phyloP scores from a whole-genome alignment of 2,888 invertebrate species.

The Platycheirus rosarum region DNA sequence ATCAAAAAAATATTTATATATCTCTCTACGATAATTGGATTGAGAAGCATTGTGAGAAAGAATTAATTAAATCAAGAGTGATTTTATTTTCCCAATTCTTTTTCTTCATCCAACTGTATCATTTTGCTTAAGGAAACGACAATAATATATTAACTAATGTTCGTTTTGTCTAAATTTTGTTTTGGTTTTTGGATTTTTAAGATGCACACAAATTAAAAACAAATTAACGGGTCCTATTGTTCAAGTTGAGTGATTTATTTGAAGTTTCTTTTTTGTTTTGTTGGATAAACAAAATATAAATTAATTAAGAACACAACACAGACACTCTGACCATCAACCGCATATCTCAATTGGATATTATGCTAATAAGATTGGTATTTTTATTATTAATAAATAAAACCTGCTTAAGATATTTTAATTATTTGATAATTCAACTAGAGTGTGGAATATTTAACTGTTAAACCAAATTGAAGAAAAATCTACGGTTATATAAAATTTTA shows the following conservation, averaged over 20 bases:
- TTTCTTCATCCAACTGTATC: slow-evolving; percentile 31
- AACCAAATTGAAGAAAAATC: too few species aligned
- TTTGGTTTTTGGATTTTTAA: slow-evolving; percentile 1
- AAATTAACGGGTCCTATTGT: slow-evolving; percentile 36
- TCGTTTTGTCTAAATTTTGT: slow-evolving; percentile 24
- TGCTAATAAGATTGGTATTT: slow-evolving; percentile 20
- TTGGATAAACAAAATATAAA: slow-evolving; percentile 28
- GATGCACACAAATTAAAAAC: slow-evolving; percentile 21
- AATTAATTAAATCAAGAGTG: slow-evolving; percentile 25
- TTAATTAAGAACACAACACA: slow-evolving; percentile 20
- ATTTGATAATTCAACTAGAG: not conserved
- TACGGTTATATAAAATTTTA: too few species aligned
- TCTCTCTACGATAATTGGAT: too few species aligned
- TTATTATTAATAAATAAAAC: slow-evolving; percentile 8
- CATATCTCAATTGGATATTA: slow-evolving; percentile 34
- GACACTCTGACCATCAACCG: slow-evolving; percentile 13
- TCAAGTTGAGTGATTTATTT: slow-evolving; percentile 45
- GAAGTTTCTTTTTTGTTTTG: slow-evolving; percentile 5
- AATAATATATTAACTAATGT: slow-evolving; percentile 19
- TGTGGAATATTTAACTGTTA: not conserved
- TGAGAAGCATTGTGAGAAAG: slow-evolving; percentile 1
- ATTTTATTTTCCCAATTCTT: slow-evolving; percentile 1
- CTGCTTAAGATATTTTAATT: slow-evolving; percentile 24
- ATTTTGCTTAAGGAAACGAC: slow-evolving; percentile 38
- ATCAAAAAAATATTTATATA: too few species aligned